Evolutionary conservation across 2,113 vertebrate genomes (phyloP).

Genomic region (Prietella phreatophila): DNA sequence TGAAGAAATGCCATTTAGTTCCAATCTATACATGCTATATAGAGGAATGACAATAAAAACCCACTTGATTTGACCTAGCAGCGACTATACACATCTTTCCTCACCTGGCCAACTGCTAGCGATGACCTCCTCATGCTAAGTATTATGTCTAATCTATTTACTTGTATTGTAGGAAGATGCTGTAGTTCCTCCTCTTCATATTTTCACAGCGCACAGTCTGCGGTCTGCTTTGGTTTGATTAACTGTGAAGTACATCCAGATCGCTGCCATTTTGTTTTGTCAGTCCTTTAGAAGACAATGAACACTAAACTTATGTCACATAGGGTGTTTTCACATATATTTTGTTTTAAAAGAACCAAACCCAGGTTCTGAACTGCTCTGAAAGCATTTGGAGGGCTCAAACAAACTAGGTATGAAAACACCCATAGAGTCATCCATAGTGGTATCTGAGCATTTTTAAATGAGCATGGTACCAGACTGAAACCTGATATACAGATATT

Average conservation of each 20-base stretch:
- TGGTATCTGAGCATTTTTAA: background rate
- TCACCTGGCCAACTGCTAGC: background rate
- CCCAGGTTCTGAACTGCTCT: too few species aligned
- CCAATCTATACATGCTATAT: too few species aligned
- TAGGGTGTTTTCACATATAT: background rate
- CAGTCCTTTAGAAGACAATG: background rate
- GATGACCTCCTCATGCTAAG: background rate
- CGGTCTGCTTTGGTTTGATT: background rate
- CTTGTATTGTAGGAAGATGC: background rate
- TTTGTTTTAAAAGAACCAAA: too few species aligned
- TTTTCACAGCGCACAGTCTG: background rate
- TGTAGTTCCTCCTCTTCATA: background rate
- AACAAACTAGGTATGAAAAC: too few species aligned
- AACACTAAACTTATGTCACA: background rate
- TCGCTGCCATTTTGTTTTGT: background rate
- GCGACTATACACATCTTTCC: background rate
- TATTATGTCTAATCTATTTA: background rate
- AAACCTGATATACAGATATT: background rate
- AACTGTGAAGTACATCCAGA: background rate
- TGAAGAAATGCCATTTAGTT: too few species aligned
- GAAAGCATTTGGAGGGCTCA: too few species aligned
- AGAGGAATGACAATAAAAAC: too few species aligned
- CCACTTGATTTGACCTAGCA: too few species aligned
- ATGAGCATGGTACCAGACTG: background rate
- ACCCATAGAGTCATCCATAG: background rate